Evolutionary conservation across 2,797 vertebrate genomes (phyloP).

Genomic region (Streptopelia turtur): DNA sequence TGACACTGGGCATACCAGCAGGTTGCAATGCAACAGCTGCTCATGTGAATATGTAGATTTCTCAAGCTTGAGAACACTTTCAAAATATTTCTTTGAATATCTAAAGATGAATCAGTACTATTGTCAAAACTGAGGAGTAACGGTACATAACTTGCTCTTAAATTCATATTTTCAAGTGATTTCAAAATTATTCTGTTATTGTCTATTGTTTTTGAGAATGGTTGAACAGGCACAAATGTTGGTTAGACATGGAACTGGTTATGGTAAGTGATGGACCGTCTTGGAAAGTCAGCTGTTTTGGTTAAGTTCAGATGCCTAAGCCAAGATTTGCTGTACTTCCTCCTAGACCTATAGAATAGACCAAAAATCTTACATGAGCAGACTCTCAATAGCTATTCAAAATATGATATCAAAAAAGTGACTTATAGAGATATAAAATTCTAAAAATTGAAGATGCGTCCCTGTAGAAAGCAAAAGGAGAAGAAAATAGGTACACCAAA

Average conservation of each 20-base stretch:
- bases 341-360: not conserved
- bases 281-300: not conserved
- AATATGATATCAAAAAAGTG: not conserved
- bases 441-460: not conserved
- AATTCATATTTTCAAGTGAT: not conserved
- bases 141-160: not conserved
- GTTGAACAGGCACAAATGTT: not conserved
- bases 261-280: not conserved
- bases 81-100: not conserved
- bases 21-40: not conserved
- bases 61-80: not conserved
- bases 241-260: not conserved
- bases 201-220: not conserved
- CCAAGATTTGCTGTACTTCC: not conserved
- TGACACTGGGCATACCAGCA: fast-evolving
- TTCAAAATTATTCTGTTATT: not conserved
- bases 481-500: not conserved
- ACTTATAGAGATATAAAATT: not conserved
- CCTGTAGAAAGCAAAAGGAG: not conserved
- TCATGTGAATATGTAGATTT: not conserved
- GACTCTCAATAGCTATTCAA: not conserved
- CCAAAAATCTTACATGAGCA: not conserved
- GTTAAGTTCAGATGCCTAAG: not conserved
- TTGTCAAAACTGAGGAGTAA: not conserved
- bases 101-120: not conserved